phyloP scores from a whole-genome alignment of 2,113 vertebrate species.

The Perca schrenkii region DNA sequence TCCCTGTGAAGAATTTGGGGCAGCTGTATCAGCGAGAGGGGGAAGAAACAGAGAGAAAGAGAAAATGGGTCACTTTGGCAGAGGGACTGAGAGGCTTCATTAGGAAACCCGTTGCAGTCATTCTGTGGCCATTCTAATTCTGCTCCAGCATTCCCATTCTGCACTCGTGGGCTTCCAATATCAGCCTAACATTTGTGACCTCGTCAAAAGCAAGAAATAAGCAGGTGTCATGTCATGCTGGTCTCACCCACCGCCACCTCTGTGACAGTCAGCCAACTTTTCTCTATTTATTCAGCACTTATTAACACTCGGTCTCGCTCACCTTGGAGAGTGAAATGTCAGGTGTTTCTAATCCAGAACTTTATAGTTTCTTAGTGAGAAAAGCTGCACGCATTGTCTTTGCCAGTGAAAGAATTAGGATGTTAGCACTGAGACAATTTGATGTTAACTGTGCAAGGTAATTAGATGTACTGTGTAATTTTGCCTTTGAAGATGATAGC shows the following conservation, averaged over 20 bases:
- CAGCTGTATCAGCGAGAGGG: conserved; percentile 66
- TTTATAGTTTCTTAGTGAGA: conserved; percentile 26
- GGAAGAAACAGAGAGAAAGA: conserved; percentile 30
- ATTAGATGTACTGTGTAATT: conserved; percentile 56
- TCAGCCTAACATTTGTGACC: conserved; percentile 64
- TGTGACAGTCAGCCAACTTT: conserved; percentile 52
- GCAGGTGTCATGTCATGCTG: conserved; percentile 59
- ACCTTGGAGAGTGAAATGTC: conserved; percentile 42
- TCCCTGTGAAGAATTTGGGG: conserved; percentile 74
- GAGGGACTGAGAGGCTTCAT: conserved; percentile 70
- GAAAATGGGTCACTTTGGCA: conserved; percentile 79
- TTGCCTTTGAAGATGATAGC: conserved; percentile 39
- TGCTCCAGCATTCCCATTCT: conserved; percentile 58
- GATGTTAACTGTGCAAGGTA: conserved; percentile 34
- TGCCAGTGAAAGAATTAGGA: conserved; percentile 11
- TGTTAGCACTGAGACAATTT: conserved; percentile 32
- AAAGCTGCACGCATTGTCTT: conserved; percentile 16
- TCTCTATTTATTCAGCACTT: conserved; percentile 58
- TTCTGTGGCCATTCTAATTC: conserved; percentile 65
- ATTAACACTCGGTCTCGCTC: conserved; percentile 39
- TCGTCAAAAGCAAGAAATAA: conserved; percentile 66
- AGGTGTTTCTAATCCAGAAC: conserved; percentile 49
- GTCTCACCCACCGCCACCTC: conserved; percentile 42
- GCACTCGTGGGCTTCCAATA: conserved; percentile 61
- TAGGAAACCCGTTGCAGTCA: conserved; percentile 60